Conservation (phyloP, 2,113 vertebrate species). For the Lota lota region DNA sequence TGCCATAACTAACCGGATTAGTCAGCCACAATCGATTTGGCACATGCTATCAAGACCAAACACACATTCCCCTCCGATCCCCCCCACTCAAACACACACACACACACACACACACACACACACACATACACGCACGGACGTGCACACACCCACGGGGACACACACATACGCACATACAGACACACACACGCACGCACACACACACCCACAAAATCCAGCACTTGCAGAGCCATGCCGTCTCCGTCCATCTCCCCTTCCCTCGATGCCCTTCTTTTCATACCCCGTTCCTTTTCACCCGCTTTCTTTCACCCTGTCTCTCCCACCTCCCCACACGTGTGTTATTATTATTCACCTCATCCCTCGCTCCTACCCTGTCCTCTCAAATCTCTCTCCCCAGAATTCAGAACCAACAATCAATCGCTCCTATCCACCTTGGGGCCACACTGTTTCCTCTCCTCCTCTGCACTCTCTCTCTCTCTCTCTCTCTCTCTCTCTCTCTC, state of each 20-base stretch:
- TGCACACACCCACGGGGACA: too few species aligned
- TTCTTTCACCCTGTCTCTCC: constrained; percentile 4
- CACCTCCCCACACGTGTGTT: constrained; percentile 4
- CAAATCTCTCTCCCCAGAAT: constrained; percentile 22
- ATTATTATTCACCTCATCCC: constrained; percentile 10
- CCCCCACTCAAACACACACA: not conserved
- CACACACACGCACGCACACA: too few species aligned
- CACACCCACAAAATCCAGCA: too few species aligned
- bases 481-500: not conserved
- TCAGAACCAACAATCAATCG: too few species aligned
- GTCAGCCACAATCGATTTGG: constrained; percentile 73
- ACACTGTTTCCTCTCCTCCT: not conserved
- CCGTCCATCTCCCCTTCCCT: constrained; percentile 41
- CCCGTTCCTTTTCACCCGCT: not conserved
- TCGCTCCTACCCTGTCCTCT: constrained; percentile 36
- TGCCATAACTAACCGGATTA: constrained; percentile 72
- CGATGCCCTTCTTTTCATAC: not conserved
- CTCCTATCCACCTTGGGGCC: not conserved
- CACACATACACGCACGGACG: too few species aligned
- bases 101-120: too few species aligned
- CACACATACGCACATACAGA: too few species aligned
- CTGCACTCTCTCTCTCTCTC: not conserved
- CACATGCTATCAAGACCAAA: constrained; percentile 69
- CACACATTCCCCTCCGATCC: constrained; percentile 47
- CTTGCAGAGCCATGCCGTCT: not conserved